phyloP scores from a whole-genome alignment of 2,888 invertebrate species.

The Cetonia aurata region DNA sequence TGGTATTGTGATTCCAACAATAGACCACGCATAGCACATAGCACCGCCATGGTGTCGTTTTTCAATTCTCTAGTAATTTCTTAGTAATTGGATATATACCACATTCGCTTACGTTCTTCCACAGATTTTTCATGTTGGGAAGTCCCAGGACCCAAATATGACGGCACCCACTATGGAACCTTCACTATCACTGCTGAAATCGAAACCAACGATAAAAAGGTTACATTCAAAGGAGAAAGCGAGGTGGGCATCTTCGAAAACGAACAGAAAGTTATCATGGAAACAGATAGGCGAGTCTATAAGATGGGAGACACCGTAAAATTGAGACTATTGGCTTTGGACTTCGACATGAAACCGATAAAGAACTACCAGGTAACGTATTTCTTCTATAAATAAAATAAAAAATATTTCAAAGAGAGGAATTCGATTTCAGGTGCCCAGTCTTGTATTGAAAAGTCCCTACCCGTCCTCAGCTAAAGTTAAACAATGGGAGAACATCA shows the following conservation, averaged over 20 bases:
- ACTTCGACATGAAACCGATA: constrained; percentile 68
- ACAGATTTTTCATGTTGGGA: constrained; percentile 32
- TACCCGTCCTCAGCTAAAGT: constrained; percentile 75
- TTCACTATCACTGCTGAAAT: background rate
- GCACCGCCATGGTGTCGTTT: too few relatives aligned
- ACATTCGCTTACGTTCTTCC: too few relatives aligned
- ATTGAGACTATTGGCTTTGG: constrained; percentile 68
- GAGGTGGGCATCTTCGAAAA: background rate
- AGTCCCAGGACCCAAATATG: background rate
- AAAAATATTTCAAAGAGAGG: background rate
- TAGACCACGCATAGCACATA: too few relatives aligned
- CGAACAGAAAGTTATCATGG: constrained; percentile 55
- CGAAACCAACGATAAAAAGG: constrained; percentile 17
- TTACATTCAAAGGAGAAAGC: constrained; percentile 15
- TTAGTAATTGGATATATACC: too few relatives aligned
- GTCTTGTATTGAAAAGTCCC: constrained; percentile 52
- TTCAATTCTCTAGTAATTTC: too few relatives aligned
- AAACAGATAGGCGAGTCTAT: constrained; percentile 71
- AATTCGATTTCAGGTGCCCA: background rate
- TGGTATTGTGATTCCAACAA: too few relatives aligned
- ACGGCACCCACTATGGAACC: background rate
- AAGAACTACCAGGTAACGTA: constrained; percentile 49
- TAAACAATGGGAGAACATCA: constrained; percentile 74
- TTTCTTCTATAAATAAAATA: too few relatives aligned
- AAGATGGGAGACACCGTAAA: constrained; percentile 71